Evolutionary conservation across 2,797 vertebrate species (phyloP).

Genomic region (Tinamus major): DNA sequence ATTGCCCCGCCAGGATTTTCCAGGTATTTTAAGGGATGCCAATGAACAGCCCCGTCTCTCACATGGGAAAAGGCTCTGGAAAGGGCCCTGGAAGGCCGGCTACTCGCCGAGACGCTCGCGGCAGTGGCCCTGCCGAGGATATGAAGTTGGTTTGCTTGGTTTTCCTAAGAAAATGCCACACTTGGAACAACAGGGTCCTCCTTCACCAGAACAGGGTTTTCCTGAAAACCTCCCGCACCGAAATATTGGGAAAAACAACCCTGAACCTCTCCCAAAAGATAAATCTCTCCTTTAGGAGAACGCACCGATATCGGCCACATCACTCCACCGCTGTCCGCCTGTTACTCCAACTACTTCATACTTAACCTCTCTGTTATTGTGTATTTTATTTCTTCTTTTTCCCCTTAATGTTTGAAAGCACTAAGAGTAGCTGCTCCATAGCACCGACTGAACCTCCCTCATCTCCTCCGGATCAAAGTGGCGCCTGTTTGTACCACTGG

Average conservation of each 20-base stretch:
- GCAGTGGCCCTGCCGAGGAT: too few species aligned
- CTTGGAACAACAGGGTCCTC: neutral
- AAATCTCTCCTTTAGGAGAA: neutral
- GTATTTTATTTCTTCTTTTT: neutral
- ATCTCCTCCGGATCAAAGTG: constrained; percentile 25
- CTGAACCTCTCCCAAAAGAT: neutral
- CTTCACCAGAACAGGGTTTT: neutral
- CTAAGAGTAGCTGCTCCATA: constrained; percentile 20
- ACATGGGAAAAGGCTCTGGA: too few species aligned
- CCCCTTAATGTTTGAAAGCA: neutral
- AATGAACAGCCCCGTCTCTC: too few species aligned
- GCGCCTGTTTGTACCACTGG: constrained; percentile 37
- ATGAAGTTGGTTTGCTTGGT: too few species aligned
- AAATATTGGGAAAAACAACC: neutral
- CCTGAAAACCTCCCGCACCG: neutral
- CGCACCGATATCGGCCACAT: neutral
- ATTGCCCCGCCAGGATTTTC: too few species aligned
- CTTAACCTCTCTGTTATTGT: neutral
- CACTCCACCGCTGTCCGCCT: neutral
- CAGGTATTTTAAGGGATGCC: too few species aligned
- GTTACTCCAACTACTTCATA: neutral
- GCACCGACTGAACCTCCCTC: constrained; percentile 13
- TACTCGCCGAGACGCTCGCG: too few species aligned
- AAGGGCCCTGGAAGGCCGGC: too few species aligned
- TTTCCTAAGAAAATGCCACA: neutral